A percentile compares a stretch with the other conserved stretches of the same genome.
These are phyloP conservation scores for Loris lydekkerianus DNA, from an alignment of 2,797 vertebrate genomes.

Conservation along the genomic window DNA sequence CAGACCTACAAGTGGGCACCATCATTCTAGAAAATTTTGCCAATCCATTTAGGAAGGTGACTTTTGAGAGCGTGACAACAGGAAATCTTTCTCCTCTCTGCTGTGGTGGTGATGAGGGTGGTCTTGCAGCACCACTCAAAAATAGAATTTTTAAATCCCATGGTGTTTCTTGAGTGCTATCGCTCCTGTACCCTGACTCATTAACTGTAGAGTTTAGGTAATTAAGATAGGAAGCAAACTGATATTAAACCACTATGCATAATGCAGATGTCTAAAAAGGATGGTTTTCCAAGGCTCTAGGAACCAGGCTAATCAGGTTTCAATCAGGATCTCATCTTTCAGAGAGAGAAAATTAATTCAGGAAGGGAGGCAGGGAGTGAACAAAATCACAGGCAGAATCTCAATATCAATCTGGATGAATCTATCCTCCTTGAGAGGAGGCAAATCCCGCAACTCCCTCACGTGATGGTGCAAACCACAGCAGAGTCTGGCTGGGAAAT, in stretches of 20 bases:
- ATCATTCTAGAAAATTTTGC: constrained; percentile 15
- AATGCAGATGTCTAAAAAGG: constrained; percentile 37
- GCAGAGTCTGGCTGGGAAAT: background rate
- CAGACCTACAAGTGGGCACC: background rate
- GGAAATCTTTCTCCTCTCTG: background rate
- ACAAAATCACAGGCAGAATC: constrained; percentile 36
- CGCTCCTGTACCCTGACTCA: constrained; percentile 9
- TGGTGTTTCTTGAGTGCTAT: constrained; percentile 63
- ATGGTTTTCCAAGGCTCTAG: constrained; percentile 46
- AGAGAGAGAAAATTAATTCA: constrained; percentile 73
- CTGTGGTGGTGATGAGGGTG: background rate
- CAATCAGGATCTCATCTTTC: constrained; percentile 76
- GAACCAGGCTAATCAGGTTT: constrained; percentile 73
- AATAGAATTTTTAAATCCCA: constrained; percentile 22
- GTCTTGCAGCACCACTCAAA: background rate
- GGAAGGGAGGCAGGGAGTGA: constrained; percentile 34
- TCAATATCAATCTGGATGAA: background rate
- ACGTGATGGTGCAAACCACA: background rate
- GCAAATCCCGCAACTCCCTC: background rate
- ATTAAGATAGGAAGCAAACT: constrained; percentile 72
- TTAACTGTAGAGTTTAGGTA: constrained; percentile 62
- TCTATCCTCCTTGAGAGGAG: background rate
- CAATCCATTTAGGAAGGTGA: constrained; percentile 1
- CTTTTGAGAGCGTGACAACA: background rate
- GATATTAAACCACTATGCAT: constrained; percentile 73